Evolutionary conservation across 2,797 vertebrate species (phyloP).

Genomic region (Anguilla obscura): DNA sequence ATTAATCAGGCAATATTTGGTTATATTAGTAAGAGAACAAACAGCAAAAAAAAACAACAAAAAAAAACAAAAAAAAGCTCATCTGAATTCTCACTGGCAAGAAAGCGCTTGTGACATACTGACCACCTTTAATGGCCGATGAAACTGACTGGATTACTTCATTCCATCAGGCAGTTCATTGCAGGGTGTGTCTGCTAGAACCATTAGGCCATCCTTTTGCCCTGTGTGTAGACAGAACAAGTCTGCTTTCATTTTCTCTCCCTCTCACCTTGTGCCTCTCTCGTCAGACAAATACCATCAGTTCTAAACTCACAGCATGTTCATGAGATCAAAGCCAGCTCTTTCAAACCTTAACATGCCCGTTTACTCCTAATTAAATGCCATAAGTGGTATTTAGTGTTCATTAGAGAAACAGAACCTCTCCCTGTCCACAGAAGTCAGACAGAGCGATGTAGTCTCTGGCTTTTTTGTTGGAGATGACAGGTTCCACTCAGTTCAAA

Average conservation of each 20-base stretch:
- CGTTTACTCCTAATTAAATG: slow-evolving; percentile 59
- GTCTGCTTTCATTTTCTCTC: slow-evolving; percentile 53
- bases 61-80: not conserved
- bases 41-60: not conserved
- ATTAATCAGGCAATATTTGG: not conserved
- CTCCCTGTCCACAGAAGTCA: slow-evolving; percentile 23
- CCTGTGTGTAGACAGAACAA: slow-evolving; percentile 57
- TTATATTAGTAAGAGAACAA: not conserved
- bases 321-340: slow-evolving; percentile 62
- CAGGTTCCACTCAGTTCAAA: not conserved
- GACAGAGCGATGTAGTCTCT: not conserved
- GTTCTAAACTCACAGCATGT: slow-evolving; percentile 58
- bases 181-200: slow-evolving; percentile 67
- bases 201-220: slow-evolving; percentile 66
- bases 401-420: slow-evolving; percentile 50
- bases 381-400: slow-evolving; percentile 53
- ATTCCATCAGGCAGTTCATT: slow-evolving; percentile 70
- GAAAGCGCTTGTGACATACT: not conserved
- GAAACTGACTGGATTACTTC: not conserved
- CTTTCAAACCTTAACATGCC: slow-evolving; percentile 50
- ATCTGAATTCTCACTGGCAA: too few species aligned
- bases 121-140: not conserved
- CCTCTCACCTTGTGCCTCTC: slow-evolving; percentile 33
- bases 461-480: slow-evolving; percentile 14
- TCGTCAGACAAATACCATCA: slow-evolving; percentile 64